phyloP scores from a whole-genome alignment of 1,140 invertebrate genomes.

The Brachionus koreanus region DNA sequence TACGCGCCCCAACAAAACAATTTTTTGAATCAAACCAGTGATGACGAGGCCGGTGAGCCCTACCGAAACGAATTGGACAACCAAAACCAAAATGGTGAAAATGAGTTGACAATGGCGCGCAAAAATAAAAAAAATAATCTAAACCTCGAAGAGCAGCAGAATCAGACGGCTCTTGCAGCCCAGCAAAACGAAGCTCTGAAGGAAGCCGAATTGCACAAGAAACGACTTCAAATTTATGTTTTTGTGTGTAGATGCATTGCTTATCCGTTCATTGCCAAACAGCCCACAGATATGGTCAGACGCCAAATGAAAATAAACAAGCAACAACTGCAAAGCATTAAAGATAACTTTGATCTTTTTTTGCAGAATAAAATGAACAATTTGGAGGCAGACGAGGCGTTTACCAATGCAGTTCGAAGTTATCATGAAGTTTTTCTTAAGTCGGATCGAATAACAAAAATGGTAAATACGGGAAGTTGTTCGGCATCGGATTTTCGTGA shows the following conservation, averaged over 20 bases:
- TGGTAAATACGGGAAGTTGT: conserved; percentile 93
- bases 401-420: conserved; percentile 94
- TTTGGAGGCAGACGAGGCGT: conserved; percentile 97
- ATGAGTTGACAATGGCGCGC: not conserved
- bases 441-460: conserved; percentile 86
- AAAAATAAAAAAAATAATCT: conserved; percentile 1
- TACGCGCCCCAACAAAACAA: not conserved
- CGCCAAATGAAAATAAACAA: conserved; percentile 77
- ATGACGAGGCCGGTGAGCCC: not conserved
- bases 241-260: conserved; percentile 96
- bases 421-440: conserved; percentile 96
- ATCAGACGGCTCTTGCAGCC: not conserved
- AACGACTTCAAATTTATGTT: conserved; percentile 90
- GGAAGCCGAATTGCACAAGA: conserved; percentile 68
- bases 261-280: conserved; percentile 98
- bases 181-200: conserved; percentile 22
- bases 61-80: not conserved
- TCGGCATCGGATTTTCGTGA: conserved; percentile 96
- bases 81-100: not conserved
- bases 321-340: conserved; percentile 89
- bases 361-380: conserved; percentile 76
- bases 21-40: not conserved
- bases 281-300: conserved; percentile 89
- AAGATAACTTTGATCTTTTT: conserved; percentile 82
- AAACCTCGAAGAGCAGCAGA: not conserved